Evolutionary conservation across 2,888 invertebrate genomes (phyloP), one percentile per base, ranked within the genome.

Genomic region (Diplolepis rosae): DNA sequence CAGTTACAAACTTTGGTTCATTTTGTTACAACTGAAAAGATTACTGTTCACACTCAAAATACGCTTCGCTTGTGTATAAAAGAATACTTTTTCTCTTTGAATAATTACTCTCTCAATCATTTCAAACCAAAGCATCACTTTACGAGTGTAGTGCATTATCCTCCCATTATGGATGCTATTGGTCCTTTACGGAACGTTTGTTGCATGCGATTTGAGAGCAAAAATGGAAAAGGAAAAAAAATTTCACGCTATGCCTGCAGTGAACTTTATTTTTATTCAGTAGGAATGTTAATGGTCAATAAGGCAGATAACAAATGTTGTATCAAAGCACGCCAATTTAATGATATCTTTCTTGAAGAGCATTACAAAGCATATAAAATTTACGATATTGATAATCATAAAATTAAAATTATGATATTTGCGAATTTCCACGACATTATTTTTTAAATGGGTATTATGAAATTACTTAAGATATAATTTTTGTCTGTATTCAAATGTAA

Each of bases 61-160:
- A 45, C 54, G 18, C 56, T 68, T 32, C 18, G 27, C 9, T 52
- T 45, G 2, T 22, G 56, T 9, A 30, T 68, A 32, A 13, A 72
- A 50, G 18, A 65, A 9, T 42, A 70, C 61, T 39, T 69, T 66
- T 69, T 61, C 61, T 30, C 50, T n/a, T 39, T 65, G 52, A 52
- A 32, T 65, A 4, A 65, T 27, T 56, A 71, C 18, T 74, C 72
- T 54, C 65, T 69, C 9, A 45, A 39, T 9, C 13, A n/a, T 48
- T 24, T 74, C 11, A 77, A 71, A 69, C 75, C 75, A 9, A 79
- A 79, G 50, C 74, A 75, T 45, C 76, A 79, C 52, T 69, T 74
- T 48, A 42, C n/a, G n/a, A n/a, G n/a, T n/a, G n/a, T 79, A 27
- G 28, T 72, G 2, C 76, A 77, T 45, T 79, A 79, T 50, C 45